Conservation (phyloP, 2,797 vertebrate species). For the Parauchenoglanis ngamensis region DNA sequence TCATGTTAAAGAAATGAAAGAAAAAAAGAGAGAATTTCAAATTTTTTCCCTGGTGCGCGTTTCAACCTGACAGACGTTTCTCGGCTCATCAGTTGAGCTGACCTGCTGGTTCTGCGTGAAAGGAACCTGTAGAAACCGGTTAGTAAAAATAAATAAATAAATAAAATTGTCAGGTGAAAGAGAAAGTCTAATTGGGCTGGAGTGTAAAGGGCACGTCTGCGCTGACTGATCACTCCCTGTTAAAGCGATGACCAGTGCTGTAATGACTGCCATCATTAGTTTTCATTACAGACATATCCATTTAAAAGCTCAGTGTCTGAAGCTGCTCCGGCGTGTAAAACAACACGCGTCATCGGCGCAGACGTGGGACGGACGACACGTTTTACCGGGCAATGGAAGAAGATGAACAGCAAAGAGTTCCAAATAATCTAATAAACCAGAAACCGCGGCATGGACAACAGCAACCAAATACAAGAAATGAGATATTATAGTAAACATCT, state of each 20-base stretch:
- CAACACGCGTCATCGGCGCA: not conserved
- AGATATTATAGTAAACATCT: not conserved
- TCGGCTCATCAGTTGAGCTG: not conserved
- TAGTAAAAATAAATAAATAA: not conserved
- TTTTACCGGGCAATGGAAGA: not conserved
- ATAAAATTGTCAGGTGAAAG: conserved; percentile 1
- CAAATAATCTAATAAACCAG: not conserved
- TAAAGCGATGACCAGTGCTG: conserved; percentile 8
- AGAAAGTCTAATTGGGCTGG: conserved; percentile 4
- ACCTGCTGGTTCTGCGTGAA: not conserved
- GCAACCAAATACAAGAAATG: not conserved
- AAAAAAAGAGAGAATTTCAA: not conserved
- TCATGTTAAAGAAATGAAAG: not conserved
- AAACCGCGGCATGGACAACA: not conserved
- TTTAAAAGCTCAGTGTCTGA: not conserved
- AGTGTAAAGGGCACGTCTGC: conserved; percentile 30
- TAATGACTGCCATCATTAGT: conserved; percentile 21
- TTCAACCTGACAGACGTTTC: not conserved
- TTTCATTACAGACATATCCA: conserved; percentile 16
- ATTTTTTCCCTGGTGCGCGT: not conserved
- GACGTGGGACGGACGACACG: not conserved
- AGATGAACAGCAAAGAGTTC: not conserved
- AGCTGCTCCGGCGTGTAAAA: not conserved
- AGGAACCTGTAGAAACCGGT: not conserved
- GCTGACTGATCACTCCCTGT: conserved; percentile 31